Evolutionary conservation across 2,113 vertebrate species (phyloP).

Genomic region (Neotoma lepida): DNA sequence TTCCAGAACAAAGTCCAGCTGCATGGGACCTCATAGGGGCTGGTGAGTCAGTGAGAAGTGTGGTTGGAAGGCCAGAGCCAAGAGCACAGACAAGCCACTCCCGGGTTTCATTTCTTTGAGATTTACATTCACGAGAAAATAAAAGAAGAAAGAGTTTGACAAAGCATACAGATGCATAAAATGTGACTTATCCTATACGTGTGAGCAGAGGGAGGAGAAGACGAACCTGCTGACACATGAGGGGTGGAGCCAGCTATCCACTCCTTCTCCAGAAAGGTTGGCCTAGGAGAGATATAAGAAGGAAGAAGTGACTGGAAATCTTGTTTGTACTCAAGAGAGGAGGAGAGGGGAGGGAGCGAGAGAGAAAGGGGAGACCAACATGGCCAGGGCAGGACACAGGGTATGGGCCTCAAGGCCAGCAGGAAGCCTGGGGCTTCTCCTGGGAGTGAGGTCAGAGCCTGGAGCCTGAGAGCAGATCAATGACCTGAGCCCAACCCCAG

Average conservation of each 20-base stretch:
- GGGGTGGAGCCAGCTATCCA: background rate
- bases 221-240: background rate
- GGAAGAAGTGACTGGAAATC: background rate
- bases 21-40: background rate
- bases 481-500: background rate
- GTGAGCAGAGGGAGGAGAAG: background rate
- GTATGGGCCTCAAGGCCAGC: fast-evolving
- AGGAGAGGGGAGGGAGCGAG: background rate
- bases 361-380: background rate
- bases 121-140: background rate
- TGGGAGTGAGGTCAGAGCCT: background rate
- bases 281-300: background rate
- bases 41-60: background rate
- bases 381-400: background rate
- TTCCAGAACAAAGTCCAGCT: slow-evolving; percentile 30
- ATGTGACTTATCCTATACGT: background rate
- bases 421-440: background rate
- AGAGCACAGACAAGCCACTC: background rate
- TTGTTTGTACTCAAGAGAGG: background rate
- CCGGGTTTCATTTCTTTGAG: background rate
- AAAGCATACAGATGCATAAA: background rate
- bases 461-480: background rate
- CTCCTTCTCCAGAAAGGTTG: background rate
- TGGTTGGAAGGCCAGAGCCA: background rate
- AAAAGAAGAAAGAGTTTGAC: background rate